Conservation (phyloP, 2,113 vertebrate species). For the Talpa occidentalis region DNA sequence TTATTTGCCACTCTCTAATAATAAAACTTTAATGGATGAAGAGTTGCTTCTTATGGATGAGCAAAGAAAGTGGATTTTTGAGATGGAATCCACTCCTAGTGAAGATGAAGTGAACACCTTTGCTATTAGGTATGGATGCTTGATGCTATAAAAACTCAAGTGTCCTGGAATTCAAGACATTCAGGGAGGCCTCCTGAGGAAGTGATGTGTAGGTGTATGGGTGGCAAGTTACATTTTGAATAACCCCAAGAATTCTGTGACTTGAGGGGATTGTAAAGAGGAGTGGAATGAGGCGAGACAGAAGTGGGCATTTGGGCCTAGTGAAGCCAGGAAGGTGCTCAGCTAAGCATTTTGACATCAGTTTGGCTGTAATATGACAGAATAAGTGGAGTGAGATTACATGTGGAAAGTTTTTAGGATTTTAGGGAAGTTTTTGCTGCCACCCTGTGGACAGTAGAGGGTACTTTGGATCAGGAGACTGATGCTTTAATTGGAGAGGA, state of each 20-base stretch:
- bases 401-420: not conserved
- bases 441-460: not conserved
- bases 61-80: not conserved
- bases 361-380: not conserved
- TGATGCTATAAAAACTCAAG: too few species aligned
- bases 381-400: not conserved
- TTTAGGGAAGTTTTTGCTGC: not conserved
- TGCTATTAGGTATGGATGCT: not conserved
- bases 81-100: not conserved
- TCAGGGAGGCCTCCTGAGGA: not conserved
- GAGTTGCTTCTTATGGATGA: too few species aligned
- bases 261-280: not conserved
- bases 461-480: not conserved
- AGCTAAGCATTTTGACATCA: not conserved
- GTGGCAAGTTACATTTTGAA: not conserved
- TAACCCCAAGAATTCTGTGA: not conserved
- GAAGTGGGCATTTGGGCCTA: not conserved
- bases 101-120: too few species aligned
- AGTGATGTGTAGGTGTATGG: not conserved
- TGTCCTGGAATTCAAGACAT: not conserved
- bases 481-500: not conserved
- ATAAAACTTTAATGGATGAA: not conserved
- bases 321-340: not conserved
- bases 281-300: not conserved
- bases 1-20: not conserved